Base-by-base conservation (phyloP, 1,140 invertebrate genomes). In the Drosophila truncata region DNA sequence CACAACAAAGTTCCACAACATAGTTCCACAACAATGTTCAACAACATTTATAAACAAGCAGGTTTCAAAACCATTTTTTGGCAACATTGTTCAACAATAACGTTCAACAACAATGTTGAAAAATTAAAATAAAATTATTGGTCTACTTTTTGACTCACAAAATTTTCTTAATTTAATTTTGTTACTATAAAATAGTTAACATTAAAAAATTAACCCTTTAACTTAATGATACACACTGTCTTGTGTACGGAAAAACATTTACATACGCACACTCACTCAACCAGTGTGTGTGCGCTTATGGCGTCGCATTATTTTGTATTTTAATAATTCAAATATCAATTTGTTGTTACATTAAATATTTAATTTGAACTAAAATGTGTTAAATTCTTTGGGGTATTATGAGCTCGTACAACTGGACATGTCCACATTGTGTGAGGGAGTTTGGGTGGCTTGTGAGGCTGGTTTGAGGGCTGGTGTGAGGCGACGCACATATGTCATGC, bases 251-350 rank as follows among this genome's bases (percentile, higher is more conserved):
- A 58, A 46, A 59, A 66, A 80, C 29, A 74, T 47, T 47, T 33
- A 44, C 39, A 66, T 18, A 55, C 42, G 47, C 33, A 46, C 33
- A 65, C 49, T 62, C 31, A 60, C 20, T 47, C 39, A 60, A 47
- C 23, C 14, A 49, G 33, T 35, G 62, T 37, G 58, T 74, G 76
- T 49, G 73, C 80, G 80, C 66, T 80, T 78, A 79, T 87, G 83
- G 65, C 84, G 66, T 73, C 84, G 80, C 84, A 87, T 88, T 88
- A 88, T 84, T 88, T 88, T 80, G 77, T 82, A 81, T 84, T 88
- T 88, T 88, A 88, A 88, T 88, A 88, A 88, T 88, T 88, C 84
- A 88, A 88, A 88, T 88, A 88, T 90, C 84, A 88, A 88, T 88
- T 88, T 88, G 84, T 88, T 88, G 84, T 88, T 88, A 83, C 85